Base-by-base conservation (phyloP, 2,113 vertebrate genomes). In the Glareola pratincola region DNA sequence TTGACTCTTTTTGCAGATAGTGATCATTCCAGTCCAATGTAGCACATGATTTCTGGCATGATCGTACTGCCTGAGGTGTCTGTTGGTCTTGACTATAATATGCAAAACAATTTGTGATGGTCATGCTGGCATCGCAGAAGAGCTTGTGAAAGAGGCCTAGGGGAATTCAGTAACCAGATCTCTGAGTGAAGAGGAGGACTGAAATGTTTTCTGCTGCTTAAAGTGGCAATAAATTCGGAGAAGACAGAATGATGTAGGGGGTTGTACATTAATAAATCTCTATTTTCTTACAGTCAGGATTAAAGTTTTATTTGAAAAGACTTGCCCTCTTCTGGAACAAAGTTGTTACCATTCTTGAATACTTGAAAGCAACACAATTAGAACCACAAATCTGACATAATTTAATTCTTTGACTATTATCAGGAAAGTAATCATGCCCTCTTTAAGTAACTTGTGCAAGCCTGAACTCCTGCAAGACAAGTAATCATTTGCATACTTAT, bases 401-500 rank as follows among this genome's bases (percentile, higher is more conserved):
- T 94, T 92, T 94, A 32, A 88, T 62, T 91, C 62, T 82, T 85
- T 43, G 37, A 74, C 13, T 84, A 76, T 94, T 95, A 80, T 71
- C 50, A 68, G 53, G 48, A 89, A 85, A 37, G 21, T 54, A 96
- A 93, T 92, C 67, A 60, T 63, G 56, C 63, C 34, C 30, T 57
- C 29, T 47, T 94, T 96, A 85, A 90, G 74, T 89, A 94, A 83
- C 39, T 51, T 51, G 19, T 68, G 39, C 63, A 93, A 87, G 67
- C 71, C 64, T 92, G 79, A 95, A 36, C 60, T 90, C 53, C 72
- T 96, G 24, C 36, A 88, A 94, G 72, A 73, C 76, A 83, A 72
- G 29, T 56, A 88, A 56, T 81, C 14, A 71, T 94, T 92, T 97
- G 36, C 60, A 88, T 95, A 82, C 48, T 88, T 90, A 90, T 83